Percentiles rank a stretch among this genome's conserved stretches.
Conservation (phyloP, 2,113 vertebrate genomes). For the Pseudorhombus dupliciocellatus region DNA sequence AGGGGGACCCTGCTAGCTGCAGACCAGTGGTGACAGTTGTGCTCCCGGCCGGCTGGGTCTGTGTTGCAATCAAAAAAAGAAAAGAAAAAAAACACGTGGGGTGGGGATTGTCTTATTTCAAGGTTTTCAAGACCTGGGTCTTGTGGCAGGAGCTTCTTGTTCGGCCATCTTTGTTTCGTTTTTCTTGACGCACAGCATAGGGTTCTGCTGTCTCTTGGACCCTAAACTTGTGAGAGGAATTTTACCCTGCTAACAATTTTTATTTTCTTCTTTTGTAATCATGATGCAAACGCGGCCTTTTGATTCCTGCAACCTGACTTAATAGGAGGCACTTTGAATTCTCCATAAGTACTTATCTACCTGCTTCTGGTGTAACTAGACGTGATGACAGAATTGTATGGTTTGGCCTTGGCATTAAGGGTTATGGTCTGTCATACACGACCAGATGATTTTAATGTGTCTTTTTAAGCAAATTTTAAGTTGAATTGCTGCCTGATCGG, state of each 20-base stretch:
- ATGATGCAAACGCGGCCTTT: constrained; percentile 76
- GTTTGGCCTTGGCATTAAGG: constrained; percentile 47
- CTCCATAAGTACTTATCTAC: constrained; percentile 55
- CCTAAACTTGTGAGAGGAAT: constrained; percentile 38
- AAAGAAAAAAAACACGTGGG: constrained; percentile 1
- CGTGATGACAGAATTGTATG: constrained; percentile 44
- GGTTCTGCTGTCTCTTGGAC: constrained; percentile 46
- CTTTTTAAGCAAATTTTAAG: constrained; percentile 58
- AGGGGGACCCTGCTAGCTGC: constrained; percentile 1
- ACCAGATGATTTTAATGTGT: constrained; percentile 63
- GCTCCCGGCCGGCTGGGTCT: neutral
- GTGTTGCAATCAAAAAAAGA: constrained; percentile 9
- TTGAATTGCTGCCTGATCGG: constrained; percentile 51
- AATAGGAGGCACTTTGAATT: constrained; percentile 73
- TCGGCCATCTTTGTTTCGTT: neutral
- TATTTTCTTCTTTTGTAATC: constrained; percentile 46
- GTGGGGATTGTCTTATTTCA: constrained; percentile 20
- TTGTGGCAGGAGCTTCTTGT: constrained; percentile 32
- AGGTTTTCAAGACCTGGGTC: constrained; percentile 30
- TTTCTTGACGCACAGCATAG: constrained; percentile 35
- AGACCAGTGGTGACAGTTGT: constrained; percentile 5
- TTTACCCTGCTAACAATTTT: constrained; percentile 29
- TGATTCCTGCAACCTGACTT: constrained; percentile 71
- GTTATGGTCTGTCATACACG: constrained; percentile 46
- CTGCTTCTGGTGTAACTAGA: constrained; percentile 64